Conservation (phyloP, 1,140 invertebrate genomes). For the Gonioctena quinquepunctata region DNA sequence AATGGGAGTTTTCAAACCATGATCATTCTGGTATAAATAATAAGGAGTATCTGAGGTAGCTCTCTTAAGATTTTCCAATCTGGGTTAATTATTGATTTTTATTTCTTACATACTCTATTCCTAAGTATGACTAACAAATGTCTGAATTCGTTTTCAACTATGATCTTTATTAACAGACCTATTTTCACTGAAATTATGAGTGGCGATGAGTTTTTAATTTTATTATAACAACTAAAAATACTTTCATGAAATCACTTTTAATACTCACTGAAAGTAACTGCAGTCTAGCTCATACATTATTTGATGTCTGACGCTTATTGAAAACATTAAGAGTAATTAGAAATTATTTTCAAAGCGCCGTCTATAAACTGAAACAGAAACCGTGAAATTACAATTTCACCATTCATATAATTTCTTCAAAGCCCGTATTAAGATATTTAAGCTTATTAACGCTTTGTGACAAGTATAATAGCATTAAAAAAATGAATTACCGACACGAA, state of each 20-base stretch:
- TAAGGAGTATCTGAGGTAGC: too few relatives aligned
- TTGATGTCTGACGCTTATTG: not conserved
- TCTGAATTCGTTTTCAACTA: too few relatives aligned
- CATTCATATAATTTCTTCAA: not conserved
- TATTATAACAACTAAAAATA: not conserved
- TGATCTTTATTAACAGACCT: too few relatives aligned
- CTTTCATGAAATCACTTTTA: not conserved
- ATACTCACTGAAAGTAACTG: not conserved
- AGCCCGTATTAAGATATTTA: constrained; percentile 6
- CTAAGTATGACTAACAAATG: too few relatives aligned
- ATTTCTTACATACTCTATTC: too few relatives aligned
- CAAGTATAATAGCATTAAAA: constrained; percentile 14
- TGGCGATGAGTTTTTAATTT: too few relatives aligned
- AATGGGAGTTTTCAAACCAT: too few relatives aligned
- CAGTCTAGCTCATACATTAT: too few relatives aligned
- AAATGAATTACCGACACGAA: not conserved
- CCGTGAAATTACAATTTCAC: constrained; percentile 5
- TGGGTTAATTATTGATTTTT: too few relatives aligned
- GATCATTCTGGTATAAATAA: too few relatives aligned
- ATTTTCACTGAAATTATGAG: too few relatives aligned
- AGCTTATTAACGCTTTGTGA: constrained; percentile 13
- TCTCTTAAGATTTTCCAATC: too few relatives aligned
- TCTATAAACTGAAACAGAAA: not conserved
- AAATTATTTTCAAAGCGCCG: not conserved
- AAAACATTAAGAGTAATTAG: not conserved